Conservation (phyloP, 2,113 vertebrate species). For the Laticauda laticaudata region DNA sequence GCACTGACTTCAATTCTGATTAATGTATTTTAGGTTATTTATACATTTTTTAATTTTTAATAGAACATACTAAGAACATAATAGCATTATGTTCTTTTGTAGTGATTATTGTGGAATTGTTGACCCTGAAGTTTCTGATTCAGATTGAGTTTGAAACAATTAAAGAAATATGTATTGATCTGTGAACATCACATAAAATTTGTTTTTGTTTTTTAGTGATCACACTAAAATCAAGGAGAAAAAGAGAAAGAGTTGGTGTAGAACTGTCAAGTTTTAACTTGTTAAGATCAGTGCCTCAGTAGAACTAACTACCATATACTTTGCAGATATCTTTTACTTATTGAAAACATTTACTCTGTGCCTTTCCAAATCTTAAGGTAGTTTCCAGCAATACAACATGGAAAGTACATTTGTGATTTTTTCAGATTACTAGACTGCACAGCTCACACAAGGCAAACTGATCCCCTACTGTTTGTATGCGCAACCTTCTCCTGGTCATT, state of each 20-base stretch:
- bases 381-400: background rate
- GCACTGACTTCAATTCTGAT: background rate
- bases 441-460: background rate
- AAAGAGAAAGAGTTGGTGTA: background rate
- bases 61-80: background rate
- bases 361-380: background rate
- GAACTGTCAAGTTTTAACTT: background rate
- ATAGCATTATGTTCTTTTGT: background rate
- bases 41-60: background rate
- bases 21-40: background rate
- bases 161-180: background rate
- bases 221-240: background rate
- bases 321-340: background rate
- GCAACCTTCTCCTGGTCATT: background rate
- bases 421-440: background rate
- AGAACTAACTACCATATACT: background rate
- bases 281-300: background rate
- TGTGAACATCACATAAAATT: background rate
- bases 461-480: background rate
- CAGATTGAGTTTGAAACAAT: background rate
- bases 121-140: background rate
- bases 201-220: background rate
- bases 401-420: background rate
- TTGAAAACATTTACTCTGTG: background rate
- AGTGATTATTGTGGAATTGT: background rate